These are phyloP conservation scores for Whitmania pigra DNA, from an alignment of 1,140 invertebrate genomes.

Conservation along the genomic window DNA sequence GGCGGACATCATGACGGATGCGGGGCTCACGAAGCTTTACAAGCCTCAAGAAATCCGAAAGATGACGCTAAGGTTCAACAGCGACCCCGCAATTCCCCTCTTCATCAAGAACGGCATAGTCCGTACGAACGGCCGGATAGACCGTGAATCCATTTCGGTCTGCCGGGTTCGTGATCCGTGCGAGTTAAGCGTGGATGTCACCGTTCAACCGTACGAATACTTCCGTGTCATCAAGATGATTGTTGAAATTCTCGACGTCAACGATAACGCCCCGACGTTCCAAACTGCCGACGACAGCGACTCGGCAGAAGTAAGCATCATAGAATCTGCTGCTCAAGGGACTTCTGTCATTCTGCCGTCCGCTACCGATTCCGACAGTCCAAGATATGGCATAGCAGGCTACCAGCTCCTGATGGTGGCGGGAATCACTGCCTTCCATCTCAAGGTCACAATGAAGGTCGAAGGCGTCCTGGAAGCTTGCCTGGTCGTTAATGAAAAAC, in stretches of 20 bases:
- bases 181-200: not conserved
- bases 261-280: conserved; percentile 13
- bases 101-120: conserved; percentile 8
- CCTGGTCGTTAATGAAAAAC: not conserved
- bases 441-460: not conserved
- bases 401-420: not conserved
- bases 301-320: not conserved
- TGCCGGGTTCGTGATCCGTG: not conserved
- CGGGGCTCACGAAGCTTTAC: conserved; percentile 5
- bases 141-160: conserved; percentile 15
- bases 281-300: not conserved
- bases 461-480: not conserved
- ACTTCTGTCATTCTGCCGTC: not conserved
- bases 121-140: not conserved
- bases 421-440: not conserved
- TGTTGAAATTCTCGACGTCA: conserved; percentile 10
- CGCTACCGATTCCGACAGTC: conserved; percentile 9
- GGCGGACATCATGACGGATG: conserved; percentile 18
- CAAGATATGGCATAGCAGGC: not conserved
- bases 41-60: not conserved
- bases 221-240: conserved; percentile 15
- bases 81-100: conserved; percentile 12
- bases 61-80: conserved; percentile 11
- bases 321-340: not conserved
- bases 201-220: conserved; percentile 3